These are phyloP conservation scores for Paguma larvata DNA, from an alignment of 2,797 vertebrate species.

Conservation along the genomic window DNA sequence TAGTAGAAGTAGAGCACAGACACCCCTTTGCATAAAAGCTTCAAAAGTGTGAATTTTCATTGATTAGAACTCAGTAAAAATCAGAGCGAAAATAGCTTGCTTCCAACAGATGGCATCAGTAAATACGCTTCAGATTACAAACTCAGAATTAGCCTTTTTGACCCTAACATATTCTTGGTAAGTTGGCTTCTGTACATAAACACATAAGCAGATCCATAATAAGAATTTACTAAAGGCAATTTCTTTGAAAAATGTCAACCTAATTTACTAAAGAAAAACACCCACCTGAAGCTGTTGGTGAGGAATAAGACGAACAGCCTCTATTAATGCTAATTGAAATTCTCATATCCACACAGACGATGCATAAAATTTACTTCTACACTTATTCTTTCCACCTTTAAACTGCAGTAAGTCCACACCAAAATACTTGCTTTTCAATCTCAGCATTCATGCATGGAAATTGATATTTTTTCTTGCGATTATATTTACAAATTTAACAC, in stretches of 20 bases:
- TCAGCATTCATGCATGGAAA: slow-evolving; percentile 39
- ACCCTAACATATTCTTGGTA: background rate
- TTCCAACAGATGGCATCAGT: background rate
- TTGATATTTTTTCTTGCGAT: slow-evolving; percentile 45
- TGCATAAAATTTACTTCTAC: slow-evolving; percentile 74
- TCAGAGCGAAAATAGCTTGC: background rate
- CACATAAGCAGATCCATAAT: background rate
- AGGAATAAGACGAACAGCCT: slow-evolving; percentile 54
- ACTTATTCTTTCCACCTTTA: slow-evolving; percentile 56
- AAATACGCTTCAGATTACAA: background rate
- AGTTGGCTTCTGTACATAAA: background rate
- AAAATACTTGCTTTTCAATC: slow-evolving; percentile 63
- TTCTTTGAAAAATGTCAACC: slow-evolving; percentile 46
- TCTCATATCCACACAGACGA: slow-evolving; percentile 63
- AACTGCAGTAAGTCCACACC: background rate
- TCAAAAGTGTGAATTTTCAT: background rate
- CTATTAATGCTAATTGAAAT: slow-evolving; percentile 69
- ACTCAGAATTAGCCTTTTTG: background rate
- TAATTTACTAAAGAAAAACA: slow-evolving; percentile 54
- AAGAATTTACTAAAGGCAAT: slow-evolving; percentile 46
- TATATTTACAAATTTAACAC: slow-evolving; percentile 61
- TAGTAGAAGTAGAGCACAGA: background rate
- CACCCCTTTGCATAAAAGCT: background rate
- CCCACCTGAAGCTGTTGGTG: slow-evolving; percentile 22
- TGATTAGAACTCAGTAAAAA: background rate